Percentiles rank a stretch among this genome's conserved stretches.
phyloP scores from a whole-genome alignment of 2,113 vertebrate genomes.

The Mastomys coucha region DNA sequence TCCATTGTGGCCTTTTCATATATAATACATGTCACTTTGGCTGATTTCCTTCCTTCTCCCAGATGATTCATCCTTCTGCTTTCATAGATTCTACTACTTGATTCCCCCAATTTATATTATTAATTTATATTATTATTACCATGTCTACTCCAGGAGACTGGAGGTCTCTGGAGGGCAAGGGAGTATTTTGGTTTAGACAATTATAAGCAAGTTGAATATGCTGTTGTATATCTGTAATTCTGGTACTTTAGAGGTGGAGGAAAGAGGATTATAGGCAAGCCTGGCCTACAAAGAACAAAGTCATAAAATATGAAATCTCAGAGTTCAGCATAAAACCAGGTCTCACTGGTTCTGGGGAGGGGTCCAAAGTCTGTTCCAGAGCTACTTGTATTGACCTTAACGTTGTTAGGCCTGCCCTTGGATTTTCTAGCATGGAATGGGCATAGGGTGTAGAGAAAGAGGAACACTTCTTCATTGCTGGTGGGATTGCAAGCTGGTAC shows the following conservation, averaged over 20 bases:
- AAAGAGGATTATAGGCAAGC: not conserved
- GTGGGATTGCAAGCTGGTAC: no score
- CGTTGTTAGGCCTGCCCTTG: not conserved
- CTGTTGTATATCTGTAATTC: not conserved
- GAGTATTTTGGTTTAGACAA: not conserved
- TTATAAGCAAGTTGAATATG: not conserved
- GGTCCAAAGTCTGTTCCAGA: not conserved
- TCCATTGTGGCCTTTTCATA: not conserved
- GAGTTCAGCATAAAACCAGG: no score
- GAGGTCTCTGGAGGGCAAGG: not conserved
- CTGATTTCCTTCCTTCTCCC: not conserved
- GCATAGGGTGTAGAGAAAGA: not conserved
- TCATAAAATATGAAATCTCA: not conserved
- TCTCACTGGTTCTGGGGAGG: not conserved
- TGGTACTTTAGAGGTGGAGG: not conserved
- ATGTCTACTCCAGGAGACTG: not conserved
- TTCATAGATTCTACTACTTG: not conserved
- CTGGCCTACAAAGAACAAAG: not conserved
- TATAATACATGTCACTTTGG: not conserved
- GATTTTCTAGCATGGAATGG: not conserved
- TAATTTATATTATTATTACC: not conserved
- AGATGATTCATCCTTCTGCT: not conserved
- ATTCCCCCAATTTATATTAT: not conserved
- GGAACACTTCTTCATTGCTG: no score
- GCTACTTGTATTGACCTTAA: not conserved